Evolutionary conservation across 2,113 vertebrate species (phyloP).

Genomic region (Sardina pilchardus): DNA sequence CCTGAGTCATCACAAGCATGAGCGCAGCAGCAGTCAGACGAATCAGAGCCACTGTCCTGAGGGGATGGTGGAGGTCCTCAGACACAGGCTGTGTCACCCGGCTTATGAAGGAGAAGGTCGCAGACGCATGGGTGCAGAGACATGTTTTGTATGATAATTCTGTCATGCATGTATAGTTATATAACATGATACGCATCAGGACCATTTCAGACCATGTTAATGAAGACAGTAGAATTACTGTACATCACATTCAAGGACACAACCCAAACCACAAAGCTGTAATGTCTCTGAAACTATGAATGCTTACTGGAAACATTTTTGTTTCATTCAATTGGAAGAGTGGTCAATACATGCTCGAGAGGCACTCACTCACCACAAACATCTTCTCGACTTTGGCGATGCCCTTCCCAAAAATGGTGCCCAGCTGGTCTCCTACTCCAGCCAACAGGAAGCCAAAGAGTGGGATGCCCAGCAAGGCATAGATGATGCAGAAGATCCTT

Average conservation of each 20-base stretch:
- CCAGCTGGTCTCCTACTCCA: slow-evolving; percentile 93
- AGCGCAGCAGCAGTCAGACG: background rate
- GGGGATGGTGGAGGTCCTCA: background rate
- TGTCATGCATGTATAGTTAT: background rate
- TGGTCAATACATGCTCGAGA: background rate
- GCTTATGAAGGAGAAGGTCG: background rate
- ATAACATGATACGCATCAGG: no score
- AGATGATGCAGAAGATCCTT: slow-evolving; percentile 94
- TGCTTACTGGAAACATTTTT: no score
- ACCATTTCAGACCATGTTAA: no score
- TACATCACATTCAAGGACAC: background rate
- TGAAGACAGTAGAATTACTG: no score
- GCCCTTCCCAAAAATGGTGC: slow-evolving; percentile 94
- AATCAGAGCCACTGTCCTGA: background rate
- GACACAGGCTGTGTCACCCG: background rate
- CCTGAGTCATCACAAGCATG: background rate
- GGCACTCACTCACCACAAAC: slow-evolving; percentile 83
- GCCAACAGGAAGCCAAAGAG: slow-evolving; percentile 94
- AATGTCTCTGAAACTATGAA: background rate
- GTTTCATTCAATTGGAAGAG: no score
- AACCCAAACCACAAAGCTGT: no score
- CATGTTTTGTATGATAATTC: background rate
- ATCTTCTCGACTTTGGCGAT: slow-evolving; percentile 93
- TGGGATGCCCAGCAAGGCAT: slow-evolving; percentile 92
- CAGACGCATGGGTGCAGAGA: background rate